Base-by-base conservation (phyloP, 2,113 vertebrate species). In the Gavialis gangeticus region DNA sequence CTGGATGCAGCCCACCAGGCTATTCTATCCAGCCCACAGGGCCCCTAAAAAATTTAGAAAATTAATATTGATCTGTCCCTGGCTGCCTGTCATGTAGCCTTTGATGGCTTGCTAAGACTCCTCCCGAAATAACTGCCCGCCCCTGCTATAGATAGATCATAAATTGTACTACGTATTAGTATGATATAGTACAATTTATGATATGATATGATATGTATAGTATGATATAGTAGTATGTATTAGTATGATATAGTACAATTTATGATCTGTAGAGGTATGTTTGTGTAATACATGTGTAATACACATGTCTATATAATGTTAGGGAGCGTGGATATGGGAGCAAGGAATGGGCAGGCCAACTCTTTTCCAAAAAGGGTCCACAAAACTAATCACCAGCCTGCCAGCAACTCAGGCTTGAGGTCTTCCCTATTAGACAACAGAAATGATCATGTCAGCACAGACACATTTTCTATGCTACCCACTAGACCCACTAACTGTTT, bases 361-460 rank as follows among this genome's bases (percentile, higher is more conserved):
- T 60, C 3, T 66, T 92, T 87, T 79, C 17, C 81, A 18, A 10
- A 71, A 17, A 60, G 46, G 1, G 2, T 5, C 1, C 69, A 34
- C 21, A 24, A 24, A 46, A 73, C 8, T 19, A 73, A 34, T 46
- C 21, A 37, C 46, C 69, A 73, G 24, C 11, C 34, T 30, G n/a
- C 18, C 16, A 67, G 64, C 18, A 30, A 27, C 9, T 37, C 28
- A 9, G 1, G 0, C 0, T 13, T 62, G 37, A 57, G 55, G 64
- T 1, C 4, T 2, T 1, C 75, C 22, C 0, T 0, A 11, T 19
- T 24, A 71, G 34, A 37, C 12, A 21, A 6, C 46, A 46, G 46
- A 46, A 9, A 21, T 0, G 2, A 59, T 17, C 56, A 27, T 24
- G 6, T 3, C 1, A 0, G 7, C 37, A 63, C 1, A 82, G 84